Percentiles rank a stretch among this genome's conserved stretches.
These are phyloP conservation scores for Deroplatys truncata DNA, from an alignment of 2,888 invertebrate genomes.

Conservation along the genomic window DNA sequence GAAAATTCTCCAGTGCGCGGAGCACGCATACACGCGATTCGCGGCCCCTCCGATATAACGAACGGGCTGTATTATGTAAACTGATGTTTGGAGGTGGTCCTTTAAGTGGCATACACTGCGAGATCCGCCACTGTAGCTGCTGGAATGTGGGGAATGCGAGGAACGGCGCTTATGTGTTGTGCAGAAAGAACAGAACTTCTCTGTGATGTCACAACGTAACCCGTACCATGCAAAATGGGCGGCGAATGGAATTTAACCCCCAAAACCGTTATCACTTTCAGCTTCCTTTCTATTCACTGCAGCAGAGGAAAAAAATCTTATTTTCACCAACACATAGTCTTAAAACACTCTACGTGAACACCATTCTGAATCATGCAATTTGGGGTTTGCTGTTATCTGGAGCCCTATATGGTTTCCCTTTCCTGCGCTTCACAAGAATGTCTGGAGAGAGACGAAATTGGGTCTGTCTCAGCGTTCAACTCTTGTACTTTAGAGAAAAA, in stretches of 20 bases:
- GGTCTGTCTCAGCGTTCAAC: not conserved
- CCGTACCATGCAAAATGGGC: not conserved
- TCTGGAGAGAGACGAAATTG: not conserved
- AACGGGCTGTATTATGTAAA: too few species aligned
- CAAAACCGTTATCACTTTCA: not conserved
- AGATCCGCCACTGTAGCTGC: not conserved
- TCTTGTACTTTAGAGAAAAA: too few species aligned
- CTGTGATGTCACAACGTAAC: not conserved
- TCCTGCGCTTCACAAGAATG: not conserved
- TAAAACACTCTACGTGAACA: not conserved
- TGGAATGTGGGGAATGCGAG: not conserved
- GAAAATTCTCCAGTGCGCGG: too few species aligned
- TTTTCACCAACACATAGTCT: too few species aligned
- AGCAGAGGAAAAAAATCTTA: not conserved
- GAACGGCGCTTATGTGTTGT: not conserved
- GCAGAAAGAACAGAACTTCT: too few species aligned
- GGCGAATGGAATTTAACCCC: not conserved
- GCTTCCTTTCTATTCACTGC: not conserved
- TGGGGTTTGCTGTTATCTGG: not conserved
- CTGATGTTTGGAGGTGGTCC: too few species aligned
- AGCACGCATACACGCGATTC: too few species aligned
- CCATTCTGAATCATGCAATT: not conserved
- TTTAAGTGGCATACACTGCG: too few species aligned
- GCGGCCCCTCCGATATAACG: too few species aligned
- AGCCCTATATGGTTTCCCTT: not conserved